Evolutionary conservation across 2,888 invertebrate genomes (phyloP).

Genomic region (Vandiemenella viatica): DNA sequence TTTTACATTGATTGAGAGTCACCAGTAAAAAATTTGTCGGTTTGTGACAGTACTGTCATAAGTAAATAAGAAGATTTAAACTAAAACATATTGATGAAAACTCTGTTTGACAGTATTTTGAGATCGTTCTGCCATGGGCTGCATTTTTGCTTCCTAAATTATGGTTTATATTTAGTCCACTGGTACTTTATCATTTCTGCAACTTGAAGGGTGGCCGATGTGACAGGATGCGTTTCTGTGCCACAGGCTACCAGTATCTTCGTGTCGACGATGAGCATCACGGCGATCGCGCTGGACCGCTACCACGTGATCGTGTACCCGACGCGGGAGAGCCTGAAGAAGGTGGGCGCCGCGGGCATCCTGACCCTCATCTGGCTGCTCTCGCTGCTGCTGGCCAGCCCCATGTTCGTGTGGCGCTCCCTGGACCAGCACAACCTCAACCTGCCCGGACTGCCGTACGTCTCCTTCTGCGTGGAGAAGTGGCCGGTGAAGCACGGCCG

Average conservation of each 20-base stretch:
- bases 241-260: slow-evolving; percentile 86
- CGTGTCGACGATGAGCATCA: slow-evolving; percentile 85
- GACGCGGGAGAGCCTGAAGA: slow-evolving; percentile 61
- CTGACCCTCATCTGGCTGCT: slow-evolving; percentile 56
- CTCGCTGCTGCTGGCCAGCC: slow-evolving; percentile 60
- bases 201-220: too few species aligned
- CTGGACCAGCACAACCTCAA: slow-evolving; percentile 38
- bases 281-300: slow-evolving; percentile 75
- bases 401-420: slow-evolving; percentile 58
- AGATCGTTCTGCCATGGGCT: too few species aligned
- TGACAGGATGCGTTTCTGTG: too few species aligned
- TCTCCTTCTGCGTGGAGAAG: slow-evolving; percentile 67
- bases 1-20: too few species aligned
- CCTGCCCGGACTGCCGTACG: slow-evolving; percentile 31
- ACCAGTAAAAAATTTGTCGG: too few species aligned
- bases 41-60: too few species aligned
- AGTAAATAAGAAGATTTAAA: too few species aligned
- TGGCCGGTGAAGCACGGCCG: slow-evolving; percentile 61
- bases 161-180: too few species aligned
- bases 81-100: too few species aligned
- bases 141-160: too few species aligned
- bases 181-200: too few species aligned
- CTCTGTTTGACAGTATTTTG: too few species aligned
- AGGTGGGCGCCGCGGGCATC: slow-evolving; percentile 56
- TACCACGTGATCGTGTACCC: slow-evolving; percentile 80